Base-by-base conservation (phyloP, 1,140 invertebrate species). In the Heliconius eleuchia region DNA sequence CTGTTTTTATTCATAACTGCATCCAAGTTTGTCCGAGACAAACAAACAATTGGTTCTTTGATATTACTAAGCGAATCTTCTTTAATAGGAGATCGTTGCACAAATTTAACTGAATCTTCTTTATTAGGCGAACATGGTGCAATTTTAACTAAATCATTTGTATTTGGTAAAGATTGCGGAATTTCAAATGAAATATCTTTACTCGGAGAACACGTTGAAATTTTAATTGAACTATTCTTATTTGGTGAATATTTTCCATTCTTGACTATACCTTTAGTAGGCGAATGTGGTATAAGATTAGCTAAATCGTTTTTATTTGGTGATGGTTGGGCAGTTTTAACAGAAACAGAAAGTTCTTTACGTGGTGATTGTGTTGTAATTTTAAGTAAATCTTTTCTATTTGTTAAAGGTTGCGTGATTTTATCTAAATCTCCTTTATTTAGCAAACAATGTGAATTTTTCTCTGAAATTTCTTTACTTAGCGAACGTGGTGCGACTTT, bases 11-110 rank as follows among this genome's bases (percentile, higher is more conserved):
- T 50, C 34, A n/a, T 66, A 19, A 19, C 19, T 30, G 46, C 19
- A 46, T 23, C 37, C 3, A 71, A 71, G 23, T 55, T 73, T 11
- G 77, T 46, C 19, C 46, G 57, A 27, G 74, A 73, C 18, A 80
- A 73, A 66, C 71, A 76, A 23, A 80, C 72, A 74, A 74, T 23
- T 13, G 71, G 72, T 60, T 46, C 55, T 73, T 71, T 73, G 6
- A 52, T 27, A 34, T 66, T 30, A 16, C 27, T 16, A 30, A 30
- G 23, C 13, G 60, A 30, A 66, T 66, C 60, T 66, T 30, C 60
- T 66, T 30, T 27, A 13, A 1, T 66, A 16, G 27, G 60, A 13
- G 60, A 66, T 8, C 3, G 11, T 66, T 66, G 60, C 60, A n/a
- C 23, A 13, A 9, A 16, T n/a, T 66, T 66, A 30, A n/a, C 3